Evolutionary conservation across 1,140 invertebrate species (phyloP), one percentile per base, ranked within the genome.

Genomic region (Apis florea): DNA sequence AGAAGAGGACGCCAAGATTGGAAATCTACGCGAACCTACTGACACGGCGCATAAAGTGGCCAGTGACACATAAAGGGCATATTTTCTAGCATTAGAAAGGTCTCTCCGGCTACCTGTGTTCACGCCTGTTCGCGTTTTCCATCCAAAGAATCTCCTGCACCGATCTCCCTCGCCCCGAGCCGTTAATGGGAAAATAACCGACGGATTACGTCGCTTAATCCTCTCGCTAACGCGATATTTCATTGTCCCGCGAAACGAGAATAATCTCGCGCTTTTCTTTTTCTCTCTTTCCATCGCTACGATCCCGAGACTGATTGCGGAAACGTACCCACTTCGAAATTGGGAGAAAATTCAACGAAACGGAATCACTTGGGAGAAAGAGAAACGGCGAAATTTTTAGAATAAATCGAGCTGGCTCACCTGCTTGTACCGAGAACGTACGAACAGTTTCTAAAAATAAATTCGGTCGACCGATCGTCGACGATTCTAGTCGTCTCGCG

Each of bases 41-140:
- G 85, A 89, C 85, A 87, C 71, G 68, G 71, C 83, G 82, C 84
- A 90, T 87, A 91, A 93, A 93, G 91, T 93, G 91, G 91, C 90
- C 89, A 93, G 90, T 93, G 93, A 93, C 93, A 93, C 92, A 93
- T 93, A 93, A 93, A 93, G 89, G 91, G 91, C 93, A 93, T 93
- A 92, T 92, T 92, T 93, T 91, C 51, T 85, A 86, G 92, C 80
- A 93, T 93, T 93, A 93, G 83, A 53, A 61, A 64, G 84, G 79
- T 79, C 78, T 75, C 47, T 78, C 56, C 76, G 40, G 91, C 92
- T 93, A 93, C 92, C 93, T 92, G 92, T 93, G 89, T 93, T 92
- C 91, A 90, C 91, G 90, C 88, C 90, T 89, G 90, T 91, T 87
- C 86, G 85, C 85, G 80, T 58, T 83, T 81, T 70, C 69, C 59